Evolutionary conservation across 2,113 vertebrate genomes (phyloP), one percentile per base, ranked within the genome.

Genomic region (Baryphthengus martii): DNA sequence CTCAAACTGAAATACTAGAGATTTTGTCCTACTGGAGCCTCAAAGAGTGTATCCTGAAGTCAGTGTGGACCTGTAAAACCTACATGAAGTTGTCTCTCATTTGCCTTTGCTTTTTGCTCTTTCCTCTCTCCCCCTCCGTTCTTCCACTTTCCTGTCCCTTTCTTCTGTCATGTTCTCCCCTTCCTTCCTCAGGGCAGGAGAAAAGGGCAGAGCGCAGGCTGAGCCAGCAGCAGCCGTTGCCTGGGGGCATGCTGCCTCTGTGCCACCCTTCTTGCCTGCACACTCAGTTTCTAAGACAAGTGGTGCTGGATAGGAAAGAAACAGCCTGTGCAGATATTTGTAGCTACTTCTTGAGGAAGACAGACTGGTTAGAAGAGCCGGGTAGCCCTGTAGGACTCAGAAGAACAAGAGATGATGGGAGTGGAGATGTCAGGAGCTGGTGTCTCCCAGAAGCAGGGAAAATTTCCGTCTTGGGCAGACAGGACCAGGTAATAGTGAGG

Each of bases 101-200:
- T 29, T 82, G 10, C 33, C 33, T 85, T 72, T 59, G 35, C 29
- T 59, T 72, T 85, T 88, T 82, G n/a, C 33, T 24, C n/a, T 71
- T 85, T 47, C 25, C 16, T 50, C 4, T 58, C 20, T 42, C 19
- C 26, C 4, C 5, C 5, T 0, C 0, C 11, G 45, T 58, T 66
- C 31, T 39, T 53, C 8, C 2, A 4, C 29, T 67, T 92, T 16
- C 11, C 42, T n/a, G 8, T 66, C 9, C 8, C 33, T 93, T 63
- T 90, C 20, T 10, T 68, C 50, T 77, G 15, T 53, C 3, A 6
- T 12, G 17, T 55, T 89, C 6, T 77, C 26, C 35, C 29, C 4
- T 80, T 90, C 28, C 39, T 84, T 67, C n/a, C 9, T 37, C 17
- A 37, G 29, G 23, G 49, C 21, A 55, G 44, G 61, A 90, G 59